Base-by-base conservation (phyloP, 2,888 invertebrate species). In the Neoitamus cyanurus region DNA sequence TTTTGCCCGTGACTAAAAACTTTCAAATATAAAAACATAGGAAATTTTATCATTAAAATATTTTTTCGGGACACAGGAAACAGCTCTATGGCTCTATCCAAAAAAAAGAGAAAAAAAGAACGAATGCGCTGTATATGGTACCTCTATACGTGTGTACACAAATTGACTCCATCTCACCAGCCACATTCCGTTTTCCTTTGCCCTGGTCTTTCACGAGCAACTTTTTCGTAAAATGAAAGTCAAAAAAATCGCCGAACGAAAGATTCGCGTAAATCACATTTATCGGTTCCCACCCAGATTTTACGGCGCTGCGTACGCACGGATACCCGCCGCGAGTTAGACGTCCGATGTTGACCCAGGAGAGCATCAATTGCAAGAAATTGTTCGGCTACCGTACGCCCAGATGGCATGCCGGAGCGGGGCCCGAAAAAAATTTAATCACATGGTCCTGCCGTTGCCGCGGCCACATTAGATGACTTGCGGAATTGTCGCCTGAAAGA, bases 391-490 rank as follows among this genome's bases (percentile, higher is more conserved):
- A 68, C 80, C 36, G 68, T 48, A 30, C 28, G 31, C 13, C 48
- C 78, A 13, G 75, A 46, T 28, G 46, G 13, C 31, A 69, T 83
- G 73, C 58, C 72, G 6, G 80, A 80, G 25, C 58, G 58, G 58
- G 4, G 7, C 58, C 3, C 13, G 6, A 4, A 34, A 70, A 70
- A 70, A 83, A 80, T 83, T 70, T 84, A 77, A 72, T 80, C 34
- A 85, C 70, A 42, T 85, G 68, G 75, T 48, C 37, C 48, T 37
- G 85, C 82, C 75, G 69, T 30, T 73, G 15, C 85, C 77, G 77
- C 75, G 48, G 83, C 68, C 85, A 75, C 83, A 84, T 82, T 84
- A 82, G 77, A 84, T 85, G 85, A 85, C 85, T 85, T 83, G 85
- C 73, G 31, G 70, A 75, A 82, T 36, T 28, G 37, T 46, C 31